Conservation (phyloP, 1,140 invertebrate genomes). For the Drosophila mayri region DNA sequence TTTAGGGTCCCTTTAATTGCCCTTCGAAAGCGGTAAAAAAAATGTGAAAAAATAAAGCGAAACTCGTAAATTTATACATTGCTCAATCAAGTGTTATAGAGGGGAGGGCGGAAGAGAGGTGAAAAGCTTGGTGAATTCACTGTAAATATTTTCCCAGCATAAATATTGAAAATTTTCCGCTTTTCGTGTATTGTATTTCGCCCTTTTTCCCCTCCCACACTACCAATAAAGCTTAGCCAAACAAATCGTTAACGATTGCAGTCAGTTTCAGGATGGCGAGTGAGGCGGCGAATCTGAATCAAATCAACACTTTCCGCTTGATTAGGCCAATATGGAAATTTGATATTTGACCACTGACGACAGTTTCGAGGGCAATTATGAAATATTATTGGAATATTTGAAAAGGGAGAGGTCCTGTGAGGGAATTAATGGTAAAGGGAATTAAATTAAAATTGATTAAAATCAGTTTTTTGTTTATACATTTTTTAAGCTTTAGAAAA, state of each 20-base stretch:
- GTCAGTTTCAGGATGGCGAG: constrained; percentile 13
- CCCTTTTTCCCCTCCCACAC: not conserved
- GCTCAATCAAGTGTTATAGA: constrained; percentile 74
- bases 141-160: constrained; percentile 70
- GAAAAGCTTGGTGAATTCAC: constrained; percentile 42
- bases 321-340: constrained; percentile 57
- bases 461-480: not conserved
- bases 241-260: constrained; percentile 76
- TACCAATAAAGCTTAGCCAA: constrained; percentile 37
- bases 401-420: not conserved
- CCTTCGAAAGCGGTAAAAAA: constrained; percentile 26
- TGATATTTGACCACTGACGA: constrained; percentile 40
- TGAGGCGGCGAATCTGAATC: constrained; percentile 50
- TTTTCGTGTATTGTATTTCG: constrained; percentile 37
- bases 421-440: not conserved
- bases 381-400: constrained; percentile 33
- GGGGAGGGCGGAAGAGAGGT: not conserved
- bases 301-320: constrained; percentile 66
- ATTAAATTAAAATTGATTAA: not conserved
- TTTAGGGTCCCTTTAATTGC: constrained; percentile 72
- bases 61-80: constrained; percentile 67
- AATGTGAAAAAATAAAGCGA: constrained; percentile 20
- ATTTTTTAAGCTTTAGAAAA: not conserved
- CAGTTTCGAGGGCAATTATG: constrained; percentile 31
- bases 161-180: constrained; percentile 63